phyloP scores from a whole-genome alignment of 2,113 vertebrate genomes.

The Scortum barcoo region DNA sequence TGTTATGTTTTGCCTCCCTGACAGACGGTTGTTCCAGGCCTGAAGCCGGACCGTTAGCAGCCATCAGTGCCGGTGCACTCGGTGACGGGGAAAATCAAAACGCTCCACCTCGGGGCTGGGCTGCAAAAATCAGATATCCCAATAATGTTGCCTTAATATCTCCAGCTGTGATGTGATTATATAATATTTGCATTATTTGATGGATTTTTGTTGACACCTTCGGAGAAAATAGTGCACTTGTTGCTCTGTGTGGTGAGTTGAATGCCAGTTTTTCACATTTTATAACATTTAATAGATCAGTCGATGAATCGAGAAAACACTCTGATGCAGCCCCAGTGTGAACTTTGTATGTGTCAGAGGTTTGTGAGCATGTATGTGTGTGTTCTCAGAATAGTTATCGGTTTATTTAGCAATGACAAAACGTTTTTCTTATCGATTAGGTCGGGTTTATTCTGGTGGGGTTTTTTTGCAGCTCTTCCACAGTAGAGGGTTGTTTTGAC shows the following conservation, averaged over 20 bases:
- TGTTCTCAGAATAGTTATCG: no score
- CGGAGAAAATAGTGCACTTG: no score
- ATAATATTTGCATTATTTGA: no score
- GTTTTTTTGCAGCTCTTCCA: neutral
- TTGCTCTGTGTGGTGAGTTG: no score
- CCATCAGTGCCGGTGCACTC: constrained; percentile 10
- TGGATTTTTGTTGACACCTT: neutral
- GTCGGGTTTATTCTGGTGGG: neutral
- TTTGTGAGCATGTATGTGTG: no score
- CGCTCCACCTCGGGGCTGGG: neutral
- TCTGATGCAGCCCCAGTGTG: no score
- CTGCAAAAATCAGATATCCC: neutral
- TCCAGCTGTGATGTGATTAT: neutral
- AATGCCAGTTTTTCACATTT: no score
- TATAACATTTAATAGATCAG: no score
- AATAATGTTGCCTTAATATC: neutral
- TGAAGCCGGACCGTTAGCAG: constrained; percentile 30
- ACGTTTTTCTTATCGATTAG: neutral
- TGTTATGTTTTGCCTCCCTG: no score
- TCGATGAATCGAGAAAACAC: no score
- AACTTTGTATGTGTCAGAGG: no score
- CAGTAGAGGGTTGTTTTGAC: accelerated
- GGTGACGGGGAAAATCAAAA: neutral
- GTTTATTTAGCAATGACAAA: neutral
- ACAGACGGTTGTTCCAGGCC: constrained; percentile 53